Evolutionary conservation across 2,113 vertebrate species (phyloP).

Genomic region (Oxyura jamaicensis): DNA sequence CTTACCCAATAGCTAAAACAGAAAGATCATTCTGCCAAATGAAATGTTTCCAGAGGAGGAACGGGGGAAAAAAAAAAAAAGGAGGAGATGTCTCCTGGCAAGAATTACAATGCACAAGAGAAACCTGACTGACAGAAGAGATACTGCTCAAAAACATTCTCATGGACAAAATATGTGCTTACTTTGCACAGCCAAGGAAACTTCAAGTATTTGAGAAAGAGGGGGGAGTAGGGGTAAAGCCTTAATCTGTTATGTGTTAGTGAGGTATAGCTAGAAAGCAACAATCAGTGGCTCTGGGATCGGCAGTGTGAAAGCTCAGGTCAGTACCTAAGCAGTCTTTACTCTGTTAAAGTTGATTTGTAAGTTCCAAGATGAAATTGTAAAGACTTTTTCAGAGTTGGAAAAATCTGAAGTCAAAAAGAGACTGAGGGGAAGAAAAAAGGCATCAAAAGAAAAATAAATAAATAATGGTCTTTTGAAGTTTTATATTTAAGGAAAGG

Average conservation of each 20-base stretch:
- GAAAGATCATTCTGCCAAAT: not conserved
- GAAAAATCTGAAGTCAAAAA: not conserved
- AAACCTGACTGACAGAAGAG: slow-evolving; percentile 13
- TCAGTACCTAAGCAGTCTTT: not conserved
- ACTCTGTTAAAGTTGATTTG: not conserved
- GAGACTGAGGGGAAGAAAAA: rapidly evolving
- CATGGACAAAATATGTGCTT: slow-evolving; percentile 26
- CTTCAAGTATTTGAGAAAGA: not conserved
- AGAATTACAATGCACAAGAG: slow-evolving; percentile 36
- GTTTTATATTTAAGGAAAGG: slow-evolving; percentile 32
- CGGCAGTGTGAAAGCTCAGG: not conserved
- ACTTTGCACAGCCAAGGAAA: slow-evolving; percentile 18
- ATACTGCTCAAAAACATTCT: slow-evolving; percentile 9
- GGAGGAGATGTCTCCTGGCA: slow-evolving; percentile 10
- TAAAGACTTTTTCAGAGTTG: not conserved
- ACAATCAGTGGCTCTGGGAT: not conserved
- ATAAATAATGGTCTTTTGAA: slow-evolving; percentile 27
- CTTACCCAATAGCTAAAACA: not conserved
- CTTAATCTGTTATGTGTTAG: not conserved
- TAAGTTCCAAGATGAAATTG: not conserved
- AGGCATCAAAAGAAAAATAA: not conserved
- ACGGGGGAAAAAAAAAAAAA: not conserved
- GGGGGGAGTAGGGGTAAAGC: not conserved
- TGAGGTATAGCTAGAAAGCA: not conserved
- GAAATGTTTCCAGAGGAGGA: not conserved